Evolutionary conservation across 2,888 invertebrate species (phyloP).

Genomic region (Notodonta dromedarius): DNA sequence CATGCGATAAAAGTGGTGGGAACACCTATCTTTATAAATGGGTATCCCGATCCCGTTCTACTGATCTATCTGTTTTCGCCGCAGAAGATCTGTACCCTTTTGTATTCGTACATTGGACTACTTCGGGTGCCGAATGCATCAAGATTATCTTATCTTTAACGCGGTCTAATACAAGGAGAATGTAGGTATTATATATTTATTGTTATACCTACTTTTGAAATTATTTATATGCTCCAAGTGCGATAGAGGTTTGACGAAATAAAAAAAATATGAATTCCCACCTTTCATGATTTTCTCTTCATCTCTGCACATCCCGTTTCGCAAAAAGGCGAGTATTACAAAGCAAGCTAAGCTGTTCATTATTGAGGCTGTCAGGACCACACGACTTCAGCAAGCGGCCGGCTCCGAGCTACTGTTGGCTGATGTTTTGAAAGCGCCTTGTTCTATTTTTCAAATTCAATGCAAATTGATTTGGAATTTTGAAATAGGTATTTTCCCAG

Average conservation of each 20-base stretch:
- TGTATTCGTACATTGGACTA: too few relatives aligned
- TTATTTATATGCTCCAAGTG: neutral
- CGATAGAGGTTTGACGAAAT: neutral
- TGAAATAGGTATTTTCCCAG: neutral
- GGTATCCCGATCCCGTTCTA: neutral
- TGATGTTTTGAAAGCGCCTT: slow-evolving; percentile 39
- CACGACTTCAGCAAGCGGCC: slow-evolving; percentile 45
- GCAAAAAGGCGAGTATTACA: slow-evolving; percentile 39
- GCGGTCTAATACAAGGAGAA: neutral
- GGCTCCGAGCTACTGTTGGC: slow-evolving; percentile 38
- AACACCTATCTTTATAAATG: slow-evolving; percentile 12
- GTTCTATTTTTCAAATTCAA: slow-evolving; percentile 21
- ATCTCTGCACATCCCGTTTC: slow-evolving; percentile 57
- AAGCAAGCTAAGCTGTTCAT: slow-evolving; percentile 39
- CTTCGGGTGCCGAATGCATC: too few relatives aligned
- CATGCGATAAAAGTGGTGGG: slow-evolving; percentile 38
- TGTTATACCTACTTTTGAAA: neutral
- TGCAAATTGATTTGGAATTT: neutral
- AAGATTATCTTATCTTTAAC: too few relatives aligned
- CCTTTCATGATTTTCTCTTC: slow-evolving; percentile 79
- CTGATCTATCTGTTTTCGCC: too few relatives aligned
- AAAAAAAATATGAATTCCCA: slow-evolving; percentile 26
- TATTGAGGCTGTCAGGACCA: slow-evolving; percentile 40
- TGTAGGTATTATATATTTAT: neutral
- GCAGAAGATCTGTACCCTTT: too few relatives aligned